phyloP scores from a whole-genome alignment of 2,797 vertebrate species.

The Gadopsis marmoratus region DNA sequence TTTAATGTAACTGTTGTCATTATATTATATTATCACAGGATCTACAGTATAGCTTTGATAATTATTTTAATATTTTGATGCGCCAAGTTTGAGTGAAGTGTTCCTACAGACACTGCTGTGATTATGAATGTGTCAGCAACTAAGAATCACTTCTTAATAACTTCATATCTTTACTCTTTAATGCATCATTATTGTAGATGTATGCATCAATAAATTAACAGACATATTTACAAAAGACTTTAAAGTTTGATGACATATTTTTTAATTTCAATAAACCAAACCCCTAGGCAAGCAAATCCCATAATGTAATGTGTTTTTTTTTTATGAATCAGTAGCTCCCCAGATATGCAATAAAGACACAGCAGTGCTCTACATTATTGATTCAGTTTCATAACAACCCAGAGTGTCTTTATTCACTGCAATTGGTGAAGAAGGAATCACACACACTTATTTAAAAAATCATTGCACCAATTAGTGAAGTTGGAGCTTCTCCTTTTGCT shows the following conservation, averaged over 20 bases:
- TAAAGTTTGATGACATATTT: constrained; percentile 48
- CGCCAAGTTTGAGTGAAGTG: neutral
- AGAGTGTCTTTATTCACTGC: constrained; percentile 75
- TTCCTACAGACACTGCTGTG: constrained; percentile 16
- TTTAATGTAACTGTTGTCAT: neutral
- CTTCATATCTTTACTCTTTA: constrained; percentile 44
- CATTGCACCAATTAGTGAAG: constrained; percentile 88
- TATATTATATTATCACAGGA: neutral
- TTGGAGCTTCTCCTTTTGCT: constrained; percentile 82
- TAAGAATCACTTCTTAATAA: constrained; percentile 52
- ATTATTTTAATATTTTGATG: constrained; percentile 26
- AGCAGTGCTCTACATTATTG: constrained; percentile 80
- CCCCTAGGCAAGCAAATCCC: constrained; percentile 63
- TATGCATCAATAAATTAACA: constrained; percentile 60
- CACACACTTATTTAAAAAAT: constrained; percentile 79
- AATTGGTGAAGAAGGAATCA: constrained; percentile 65
- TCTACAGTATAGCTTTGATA: constrained; percentile 16
- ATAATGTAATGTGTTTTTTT: constrained; percentile 66
- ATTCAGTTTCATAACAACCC: constrained; percentile 82
- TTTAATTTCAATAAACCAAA: constrained; percentile 69
- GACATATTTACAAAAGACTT: constrained; percentile 60
- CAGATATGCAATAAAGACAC: constrained; percentile 79
- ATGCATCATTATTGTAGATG: constrained; percentile 57
- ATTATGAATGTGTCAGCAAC: constrained; percentile 50
- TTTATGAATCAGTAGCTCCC: constrained; percentile 69